A percentile compares a stretch with the other conserved stretches of the same genome.
Evolutionary conservation across 1,140 invertebrate species (phyloP).

Genomic region (Colletes latitarsis): DNA sequence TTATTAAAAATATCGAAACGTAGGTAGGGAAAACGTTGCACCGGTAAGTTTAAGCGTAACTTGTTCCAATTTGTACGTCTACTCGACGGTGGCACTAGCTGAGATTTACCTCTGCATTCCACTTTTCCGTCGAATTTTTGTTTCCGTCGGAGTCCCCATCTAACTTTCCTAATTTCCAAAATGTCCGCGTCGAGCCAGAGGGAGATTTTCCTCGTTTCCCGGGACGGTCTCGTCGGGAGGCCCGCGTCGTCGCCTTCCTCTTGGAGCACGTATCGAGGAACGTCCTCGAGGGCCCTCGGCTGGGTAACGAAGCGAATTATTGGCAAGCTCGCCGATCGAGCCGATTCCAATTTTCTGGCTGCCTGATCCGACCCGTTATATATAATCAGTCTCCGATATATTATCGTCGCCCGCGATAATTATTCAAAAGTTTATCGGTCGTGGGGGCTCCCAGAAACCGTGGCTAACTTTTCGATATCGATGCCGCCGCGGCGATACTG

Average conservation of each 20-base stretch:
- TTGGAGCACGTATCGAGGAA: constrained; percentile 31
- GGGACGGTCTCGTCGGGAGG: neutral
- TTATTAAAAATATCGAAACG: too few relatives aligned
- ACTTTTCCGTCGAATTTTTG: constrained; percentile 12
- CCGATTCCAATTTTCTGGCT: constrained; percentile 79
- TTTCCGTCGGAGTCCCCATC: constrained; percentile 6
- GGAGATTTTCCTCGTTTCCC: constrained; percentile 21
- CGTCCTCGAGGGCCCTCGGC: constrained; percentile 44
- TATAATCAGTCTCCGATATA: constrained; percentile 69
- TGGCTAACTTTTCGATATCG: neutral
- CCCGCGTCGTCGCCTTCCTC: constrained; percentile 30
- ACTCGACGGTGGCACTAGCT: too few relatives aligned
- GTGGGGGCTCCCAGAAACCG: neutral
- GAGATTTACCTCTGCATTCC: neutral
- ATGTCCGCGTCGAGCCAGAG: constrained; percentile 4
- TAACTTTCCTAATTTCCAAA: constrained; percentile 48
- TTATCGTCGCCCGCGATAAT: constrained; percentile 68
- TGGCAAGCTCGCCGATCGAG: constrained; percentile 66
- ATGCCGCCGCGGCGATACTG: neutral
- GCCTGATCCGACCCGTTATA: constrained; percentile 66
- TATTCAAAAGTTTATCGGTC: constrained; percentile 76
- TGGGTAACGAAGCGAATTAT: constrained; percentile 65
- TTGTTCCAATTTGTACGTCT: too few relatives aligned
- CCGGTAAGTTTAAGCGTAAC: too few relatives aligned
- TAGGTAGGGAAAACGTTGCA: too few relatives aligned